These are phyloP conservation scores for Caenorhabditis zanzibari DNA, from an alignment of 2,888 invertebrate genomes.

Conservation along the genomic window DNA sequence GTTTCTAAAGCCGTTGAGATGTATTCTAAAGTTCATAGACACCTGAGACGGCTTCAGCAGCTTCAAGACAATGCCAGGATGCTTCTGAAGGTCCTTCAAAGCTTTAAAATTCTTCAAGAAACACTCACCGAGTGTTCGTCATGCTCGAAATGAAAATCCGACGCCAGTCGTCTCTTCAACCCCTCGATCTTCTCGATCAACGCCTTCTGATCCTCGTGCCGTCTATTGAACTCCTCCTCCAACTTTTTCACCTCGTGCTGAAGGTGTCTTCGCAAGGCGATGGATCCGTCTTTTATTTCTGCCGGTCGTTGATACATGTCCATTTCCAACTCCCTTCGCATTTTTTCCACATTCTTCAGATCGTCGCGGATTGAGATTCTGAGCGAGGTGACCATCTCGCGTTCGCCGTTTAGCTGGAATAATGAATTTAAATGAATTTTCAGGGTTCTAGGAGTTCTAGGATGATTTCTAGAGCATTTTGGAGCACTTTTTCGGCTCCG, in stretches of 20 bases:
- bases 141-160: conserved; percentile 53
- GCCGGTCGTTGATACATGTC: conserved; percentile 32
- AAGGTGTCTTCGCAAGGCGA: conserved; percentile 50
- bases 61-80: neutral
- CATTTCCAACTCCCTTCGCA: conserved; percentile 57
- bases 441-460: too few relatives aligned
- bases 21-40: too few relatives aligned
- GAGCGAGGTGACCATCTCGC: conserved; percentile 54
- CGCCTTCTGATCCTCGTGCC: conserved; percentile 52
- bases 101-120: neutral
- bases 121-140: conserved; percentile 33
- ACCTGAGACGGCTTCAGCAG: neutral
- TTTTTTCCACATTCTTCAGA: conserved; percentile 40
- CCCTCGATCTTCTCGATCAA: conserved; percentile 50
- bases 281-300: conserved; percentile 50
- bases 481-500: too few relatives aligned
- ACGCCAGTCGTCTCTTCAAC: conserved; percentile 40
- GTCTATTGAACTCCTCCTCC: conserved; percentile 45
- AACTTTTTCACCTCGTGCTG: conserved; percentile 54
- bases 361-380: conserved; percentile 44
- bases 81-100: neutral
- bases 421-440: neutral
- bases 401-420: conserved; percentile 54
- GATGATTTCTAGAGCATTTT: too few relatives aligned
- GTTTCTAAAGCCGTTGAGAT: too few relatives aligned